Evolutionary conservation across 2,888 invertebrate genomes (phyloP), one percentile per base, ranked within the genome.

Genomic region (Lycaena phlaeas): DNA sequence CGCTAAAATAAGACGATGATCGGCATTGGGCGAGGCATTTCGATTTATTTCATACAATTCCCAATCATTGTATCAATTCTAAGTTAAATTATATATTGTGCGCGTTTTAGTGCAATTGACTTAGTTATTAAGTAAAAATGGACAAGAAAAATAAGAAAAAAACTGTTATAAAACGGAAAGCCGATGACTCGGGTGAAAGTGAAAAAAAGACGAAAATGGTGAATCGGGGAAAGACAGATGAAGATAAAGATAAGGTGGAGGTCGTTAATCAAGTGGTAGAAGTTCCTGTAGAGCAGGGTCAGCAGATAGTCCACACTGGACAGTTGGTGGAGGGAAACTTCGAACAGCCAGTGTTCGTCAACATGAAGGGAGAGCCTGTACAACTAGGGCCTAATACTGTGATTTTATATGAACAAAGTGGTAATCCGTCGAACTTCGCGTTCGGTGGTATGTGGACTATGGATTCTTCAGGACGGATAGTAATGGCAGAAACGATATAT

Each of bases 361-460:
- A 82, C 47, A 79, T 85, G 79, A 82, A 82, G 37, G 84, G 85
- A 0, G 85, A 85, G 17, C 85, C 85, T 0, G 82, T 85, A 0
- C 84, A 85, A 18, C 50, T 85, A 1, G 85, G 84, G 0, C 84
- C 85, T 0, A 85, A 85, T 44, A 85, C 85, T 0, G 85, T 85
- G 2, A 85, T 85, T 2, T 58, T 85, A 0, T 85, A 85, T 37
- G 85, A 85, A 42, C 85, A 84, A 49, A 79, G 79, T 34, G 79
- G 81, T 0, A 81, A 76, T 26, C 82, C 84, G 0, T 81, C 84
- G 0, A 84, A 82, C 52, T 85, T 78, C 40, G 71, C 85, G 0
- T 85, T 85, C 31, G 81, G 84, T 1, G 85, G 85, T 0, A 85
- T 85, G 81, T 81, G 85, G 79, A 79, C 84, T 0, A 82, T 85